A percentile compares a stretch with the other conserved stretches of the same genome.
phyloP scores from a whole-genome alignment of 2,113 vertebrate species.

The Clarias gariepinus region DNA sequence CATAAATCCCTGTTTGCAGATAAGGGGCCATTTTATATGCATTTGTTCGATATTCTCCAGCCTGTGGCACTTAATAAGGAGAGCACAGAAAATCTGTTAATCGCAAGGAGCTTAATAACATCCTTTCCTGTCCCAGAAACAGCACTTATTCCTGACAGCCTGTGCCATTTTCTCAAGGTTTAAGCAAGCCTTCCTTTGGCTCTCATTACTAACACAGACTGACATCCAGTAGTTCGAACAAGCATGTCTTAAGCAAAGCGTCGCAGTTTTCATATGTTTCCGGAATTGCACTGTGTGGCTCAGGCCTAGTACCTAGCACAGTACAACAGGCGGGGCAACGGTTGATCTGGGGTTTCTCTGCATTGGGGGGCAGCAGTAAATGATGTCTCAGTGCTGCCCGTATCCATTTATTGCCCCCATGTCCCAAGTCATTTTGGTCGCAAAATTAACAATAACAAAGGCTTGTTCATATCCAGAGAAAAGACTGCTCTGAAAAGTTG shows the following conservation, averaged over 20 bases:
- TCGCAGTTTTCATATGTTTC: not conserved
- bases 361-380: conserved; percentile 34
- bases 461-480: not conserved
- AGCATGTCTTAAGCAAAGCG: not conserved
- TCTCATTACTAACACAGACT: conserved; percentile 33
- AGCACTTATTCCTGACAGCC: conserved; percentile 39
- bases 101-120: conserved; percentile 30
- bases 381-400: not conserved
- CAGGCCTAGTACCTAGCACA: conserved; percentile 3
- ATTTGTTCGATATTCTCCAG: conserved; percentile 32
- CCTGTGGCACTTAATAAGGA: conserved; percentile 36
- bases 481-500: conserved; percentile 6
- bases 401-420: not conserved
- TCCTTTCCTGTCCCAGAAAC: conserved; percentile 22
- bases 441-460: conserved; percentile 34
- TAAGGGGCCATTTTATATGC: conserved; percentile 2
- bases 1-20: conserved; percentile 9
- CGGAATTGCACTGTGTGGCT: conserved; percentile 1
- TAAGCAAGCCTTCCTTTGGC: conserved; percentile 12
- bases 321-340: not conserved
- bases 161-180: conserved; percentile 37
- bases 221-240: conserved; percentile 25
- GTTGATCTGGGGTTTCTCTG: conserved; percentile 27
- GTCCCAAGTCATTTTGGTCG: conserved; percentile 4
- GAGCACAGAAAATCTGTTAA: conserved; percentile 42